Conservation (phyloP, 1,140 invertebrate species). For the Temnothorax longispinosus region DNA sequence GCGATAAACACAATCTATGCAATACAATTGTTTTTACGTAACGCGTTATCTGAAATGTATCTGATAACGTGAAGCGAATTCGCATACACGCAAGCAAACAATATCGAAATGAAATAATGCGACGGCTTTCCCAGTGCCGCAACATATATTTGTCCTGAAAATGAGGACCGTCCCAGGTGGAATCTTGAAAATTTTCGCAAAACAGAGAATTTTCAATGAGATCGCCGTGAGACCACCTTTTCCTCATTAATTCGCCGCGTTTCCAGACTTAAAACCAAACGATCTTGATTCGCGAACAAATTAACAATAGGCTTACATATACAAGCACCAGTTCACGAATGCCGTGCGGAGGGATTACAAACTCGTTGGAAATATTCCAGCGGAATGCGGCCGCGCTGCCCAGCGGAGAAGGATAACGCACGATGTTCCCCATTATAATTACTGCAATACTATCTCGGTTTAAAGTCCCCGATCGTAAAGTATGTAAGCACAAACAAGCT, state of each 20-base stretch:
- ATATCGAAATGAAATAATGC: background rate
- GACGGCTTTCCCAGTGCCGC: background rate
- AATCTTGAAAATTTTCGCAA: background rate
- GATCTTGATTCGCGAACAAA: background rate
- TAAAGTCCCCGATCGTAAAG: slow-evolving; percentile 33
- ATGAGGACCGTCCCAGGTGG: background rate
- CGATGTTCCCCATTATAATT: background rate
- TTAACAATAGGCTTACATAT: background rate
- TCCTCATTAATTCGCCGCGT: background rate
- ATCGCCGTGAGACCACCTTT: background rate
- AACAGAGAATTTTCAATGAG: background rate
- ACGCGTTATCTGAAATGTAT: slow-evolving; percentile 20
- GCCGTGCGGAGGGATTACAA: background rate
- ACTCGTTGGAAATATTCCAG: background rate
- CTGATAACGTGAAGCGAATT: background rate
- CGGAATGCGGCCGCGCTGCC: background rate
- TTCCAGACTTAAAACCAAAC: background rate
- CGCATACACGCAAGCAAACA: background rate
- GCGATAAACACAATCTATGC: background rate
- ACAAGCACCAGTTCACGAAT: background rate
- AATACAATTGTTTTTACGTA: slow-evolving; percentile 31
- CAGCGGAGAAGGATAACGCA: background rate
- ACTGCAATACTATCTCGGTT: slow-evolving; percentile 17
- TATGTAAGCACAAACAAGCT: slow-evolving; percentile 41
- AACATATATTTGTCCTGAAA: background rate